Evolutionary conservation across 2,113 vertebrate species (phyloP), one percentile per base, ranked within the genome.

Genomic region (Dipodomys merriami): DNA sequence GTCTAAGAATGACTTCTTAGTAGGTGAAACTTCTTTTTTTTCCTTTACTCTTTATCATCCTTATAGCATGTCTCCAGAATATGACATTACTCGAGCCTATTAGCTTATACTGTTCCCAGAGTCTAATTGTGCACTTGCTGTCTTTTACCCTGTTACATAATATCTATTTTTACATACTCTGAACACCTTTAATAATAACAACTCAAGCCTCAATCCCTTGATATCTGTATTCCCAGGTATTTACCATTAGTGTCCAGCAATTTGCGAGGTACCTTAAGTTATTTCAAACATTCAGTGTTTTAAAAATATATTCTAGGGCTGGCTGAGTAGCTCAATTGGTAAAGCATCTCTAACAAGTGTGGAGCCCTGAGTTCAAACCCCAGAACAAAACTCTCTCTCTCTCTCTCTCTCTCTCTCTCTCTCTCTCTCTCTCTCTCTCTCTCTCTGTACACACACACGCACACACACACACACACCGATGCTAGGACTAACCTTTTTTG

Each of bases 131-230:
- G 7, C 8, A 35, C 23, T 72, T 69, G 5, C 27, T 88, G 49
- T 76, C 27, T 94, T 94, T 81, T 65, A 44, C 12, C 4, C 23
- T 88, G 65, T 92, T 88, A 71, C 73, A 27, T 74, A 65, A 57
- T 76, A 2, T 12, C 49, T 49, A 49, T 69, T 88, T 84, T 64
- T 69, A 80, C 6, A 7, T 44, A 53, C 35, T 27, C 22, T 57
- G 49, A 29, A 79, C 0, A 18, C n/a, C 7, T 20, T 77, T 49
- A 83, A 44, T 85, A 80, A 27, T 33, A 15, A 2, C 23, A 60
- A 49, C 49, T 49, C 39, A 46, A 23, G 22, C 25, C 39, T 53
- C 10, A 0, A 3, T 85, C 5, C 62, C 20, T 76, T 46, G 29
- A 0, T 16, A 13, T 33, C 44, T 93, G 23, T n/a, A 2, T 74